These are phyloP conservation scores for Tenualosa ilisha DNA, from an alignment of 2,797 vertebrate species.

Conservation along the genomic window DNA sequence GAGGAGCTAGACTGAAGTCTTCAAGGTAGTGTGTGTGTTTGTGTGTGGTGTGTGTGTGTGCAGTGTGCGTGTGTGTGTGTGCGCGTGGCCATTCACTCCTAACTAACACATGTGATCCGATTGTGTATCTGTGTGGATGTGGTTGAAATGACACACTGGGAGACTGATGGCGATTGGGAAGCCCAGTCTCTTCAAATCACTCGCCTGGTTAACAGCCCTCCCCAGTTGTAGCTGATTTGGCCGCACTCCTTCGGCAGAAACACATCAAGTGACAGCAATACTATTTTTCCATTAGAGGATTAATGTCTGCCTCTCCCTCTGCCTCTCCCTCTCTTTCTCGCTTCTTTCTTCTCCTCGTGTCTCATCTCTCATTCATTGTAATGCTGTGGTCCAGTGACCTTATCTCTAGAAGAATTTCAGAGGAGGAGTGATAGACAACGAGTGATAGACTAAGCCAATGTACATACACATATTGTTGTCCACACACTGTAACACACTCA, in stretches of 20 bases:
- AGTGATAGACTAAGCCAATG: background rate
- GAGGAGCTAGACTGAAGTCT: constrained; percentile 9
- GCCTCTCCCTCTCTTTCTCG: constrained; percentile 18
- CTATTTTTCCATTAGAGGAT: constrained; percentile 40
- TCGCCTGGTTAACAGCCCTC: background rate
- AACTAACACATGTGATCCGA: background rate
- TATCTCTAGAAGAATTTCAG: background rate
- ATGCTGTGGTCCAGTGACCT: background rate
- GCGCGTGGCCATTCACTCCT: background rate
- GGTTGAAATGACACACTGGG: background rate
- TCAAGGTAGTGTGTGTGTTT: background rate
- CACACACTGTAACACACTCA: background rate
- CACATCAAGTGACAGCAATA: constrained; percentile 24
- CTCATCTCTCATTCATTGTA: background rate
- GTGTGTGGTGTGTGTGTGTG: constrained; percentile 11
- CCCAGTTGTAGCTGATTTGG: background rate
- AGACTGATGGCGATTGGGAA: background rate
- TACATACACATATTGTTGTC: constrained; percentile 13
- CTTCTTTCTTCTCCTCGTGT: constrained; percentile 14
- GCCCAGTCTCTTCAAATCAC: background rate
- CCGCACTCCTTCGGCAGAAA: background rate
- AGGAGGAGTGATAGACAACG: background rate
- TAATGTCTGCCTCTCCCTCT: constrained; percentile 25
- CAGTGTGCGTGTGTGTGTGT: background rate
- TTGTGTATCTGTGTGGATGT: background rate